Evolutionary conservation across 2,888 invertebrate genomes (phyloP), one percentile per base, ranked within the genome.

Genomic region (Ametastegia equiseti): DNA sequence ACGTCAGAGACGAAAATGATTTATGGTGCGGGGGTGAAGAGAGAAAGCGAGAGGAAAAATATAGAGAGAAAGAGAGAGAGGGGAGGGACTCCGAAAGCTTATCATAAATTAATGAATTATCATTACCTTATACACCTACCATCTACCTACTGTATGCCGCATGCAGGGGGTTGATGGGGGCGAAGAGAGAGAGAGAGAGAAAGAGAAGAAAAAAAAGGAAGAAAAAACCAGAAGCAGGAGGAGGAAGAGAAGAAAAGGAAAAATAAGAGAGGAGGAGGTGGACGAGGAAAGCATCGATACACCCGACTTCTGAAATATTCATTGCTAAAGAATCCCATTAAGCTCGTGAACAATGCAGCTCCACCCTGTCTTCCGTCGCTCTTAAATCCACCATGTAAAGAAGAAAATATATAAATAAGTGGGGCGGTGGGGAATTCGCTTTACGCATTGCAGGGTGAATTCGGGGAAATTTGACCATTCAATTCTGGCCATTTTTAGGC

Each of bases 61-160:
- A 82, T 71, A 81, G 81, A 83, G 83, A 80, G 82, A 84, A 81
- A 83, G 84, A 79, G 83, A 84, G 80, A 82, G n/a, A n/a, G n/a
- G n/a, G n/a, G n/a, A n/a, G n/a, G n/a, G n/a, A n/a, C n/a, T n/a
- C 84, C 85, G 83, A 84, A 86, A 86, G 89, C 89, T 90, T 90
- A 90, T 91, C 89, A 90, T 89, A 89, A 89, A 90, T 90, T 89
- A 90, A 90, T 90, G 89, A 89, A 89, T 90, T 89, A 90, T 90
- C 88, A 88, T 86, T 85, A 85, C 85, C 65, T 67, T 39, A 39
- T 85, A 50, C 7, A 60, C 19, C 50, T 23, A 45, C 50, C 42
- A 19, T 9, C 50, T 19, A 19, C 54, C 54, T 71, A 30, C 30
- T 27, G 11, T n/a, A 30, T 7, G 36, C 36, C 45, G 27, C 30